These are phyloP conservation scores for Tetragonula carbonaria DNA, from an alignment of 2,888 invertebrate genomes.

Conservation along the genomic window DNA sequence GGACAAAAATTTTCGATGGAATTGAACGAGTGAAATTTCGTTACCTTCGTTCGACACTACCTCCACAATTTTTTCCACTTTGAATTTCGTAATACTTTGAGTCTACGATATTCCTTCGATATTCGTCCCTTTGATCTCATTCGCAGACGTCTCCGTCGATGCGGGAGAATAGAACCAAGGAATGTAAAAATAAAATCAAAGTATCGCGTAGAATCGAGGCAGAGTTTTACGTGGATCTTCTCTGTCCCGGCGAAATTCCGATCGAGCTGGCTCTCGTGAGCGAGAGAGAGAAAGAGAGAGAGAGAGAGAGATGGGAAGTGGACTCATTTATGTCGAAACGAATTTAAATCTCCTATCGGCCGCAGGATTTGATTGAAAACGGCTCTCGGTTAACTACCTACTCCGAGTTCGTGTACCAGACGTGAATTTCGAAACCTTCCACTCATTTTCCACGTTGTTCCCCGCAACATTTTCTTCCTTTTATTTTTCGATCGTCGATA, in stretches of 20 bases:
- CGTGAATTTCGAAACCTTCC: constrained; percentile 45
- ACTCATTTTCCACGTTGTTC: constrained; percentile 42
- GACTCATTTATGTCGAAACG: constrained; percentile 60
- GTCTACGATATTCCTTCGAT: neutral
- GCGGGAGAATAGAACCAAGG: neutral
- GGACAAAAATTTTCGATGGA: constrained; percentile 20
- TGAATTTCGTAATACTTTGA: neutral
- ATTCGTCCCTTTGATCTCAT: neutral
- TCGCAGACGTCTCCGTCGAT: no score
- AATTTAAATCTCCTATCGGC: constrained; percentile 55
- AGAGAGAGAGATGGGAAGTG: constrained; percentile 26
- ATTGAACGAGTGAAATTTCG: neutral
- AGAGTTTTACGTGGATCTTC: neutral
- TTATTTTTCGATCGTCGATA: neutral
- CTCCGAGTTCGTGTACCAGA: constrained; percentile 14
- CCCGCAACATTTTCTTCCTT: neutral
- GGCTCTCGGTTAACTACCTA: constrained; percentile 33
- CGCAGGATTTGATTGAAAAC: constrained; percentile 62
- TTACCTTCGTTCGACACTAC: neutral
- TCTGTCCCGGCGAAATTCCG: constrained; percentile 8
- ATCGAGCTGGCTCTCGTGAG: constrained; percentile 1
- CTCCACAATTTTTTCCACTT: neutral
- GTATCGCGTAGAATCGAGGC: neutral
- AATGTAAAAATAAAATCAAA: constrained; percentile 6
- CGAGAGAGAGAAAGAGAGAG: no score